These are phyloP conservation scores for Hyppa rectilinea DNA, from an alignment of 2,888 invertebrate species.

Conservation along the genomic window DNA sequence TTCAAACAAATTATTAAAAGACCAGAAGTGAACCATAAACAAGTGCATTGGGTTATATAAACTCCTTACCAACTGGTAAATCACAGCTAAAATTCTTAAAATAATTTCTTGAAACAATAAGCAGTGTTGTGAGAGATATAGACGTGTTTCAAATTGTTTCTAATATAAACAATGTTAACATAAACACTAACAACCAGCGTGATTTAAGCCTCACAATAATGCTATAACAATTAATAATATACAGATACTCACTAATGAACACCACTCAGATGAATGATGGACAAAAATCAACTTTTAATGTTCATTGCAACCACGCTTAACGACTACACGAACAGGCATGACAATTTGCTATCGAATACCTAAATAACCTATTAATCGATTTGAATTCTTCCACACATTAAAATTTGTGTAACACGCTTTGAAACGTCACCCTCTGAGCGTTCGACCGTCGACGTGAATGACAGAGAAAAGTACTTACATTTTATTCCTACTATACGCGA, in stretches of 20 bases:
- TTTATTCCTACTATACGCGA: constrained; percentile 40
- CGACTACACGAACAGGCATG: constrained; percentile 18
- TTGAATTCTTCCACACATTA: constrained; percentile 51
- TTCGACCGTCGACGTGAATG: constrained; percentile 65
- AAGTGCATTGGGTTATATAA: background rate
- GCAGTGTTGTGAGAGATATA: background rate
- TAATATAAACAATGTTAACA: constrained; percentile 18
- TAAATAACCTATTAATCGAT: constrained; percentile 56
- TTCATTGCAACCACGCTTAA: constrained; percentile 20
- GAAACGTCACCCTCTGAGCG: constrained; percentile 76
- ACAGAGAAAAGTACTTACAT: constrained; percentile 68
- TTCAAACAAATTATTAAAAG: too few relatives aligned
- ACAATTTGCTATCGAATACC: constrained; percentile 41
- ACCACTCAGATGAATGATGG: constrained; percentile 33
- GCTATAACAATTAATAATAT: constrained; percentile 41
- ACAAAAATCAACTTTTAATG: constrained; percentile 18
- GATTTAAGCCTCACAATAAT: constrained; percentile 14
- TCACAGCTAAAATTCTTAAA: background rate
- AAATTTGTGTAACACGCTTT: constrained; percentile 64
- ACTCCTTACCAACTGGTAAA: background rate
- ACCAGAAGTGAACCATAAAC: background rate
- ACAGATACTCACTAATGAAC: constrained; percentile 29
- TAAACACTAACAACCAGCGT: constrained; percentile 24
- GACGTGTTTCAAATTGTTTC: constrained; percentile 2
- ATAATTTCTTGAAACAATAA: constrained; percentile 7